Evolutionary conservation across 2,888 invertebrate genomes (phyloP), one percentile per base, ranked within the genome.

Genomic region (Hirtodrosophila histrioides): DNA sequence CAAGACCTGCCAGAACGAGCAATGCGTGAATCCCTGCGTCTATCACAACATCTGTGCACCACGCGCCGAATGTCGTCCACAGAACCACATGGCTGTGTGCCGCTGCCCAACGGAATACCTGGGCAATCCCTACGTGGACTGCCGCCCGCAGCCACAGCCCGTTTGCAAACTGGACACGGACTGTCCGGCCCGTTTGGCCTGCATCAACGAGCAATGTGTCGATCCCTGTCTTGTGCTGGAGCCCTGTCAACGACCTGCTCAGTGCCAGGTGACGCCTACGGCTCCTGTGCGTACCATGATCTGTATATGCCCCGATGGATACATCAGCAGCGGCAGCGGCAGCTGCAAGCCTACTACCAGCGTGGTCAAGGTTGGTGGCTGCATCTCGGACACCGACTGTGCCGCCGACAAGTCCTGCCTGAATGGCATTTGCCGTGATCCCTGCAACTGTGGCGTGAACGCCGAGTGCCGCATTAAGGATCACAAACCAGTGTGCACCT

Each of bases 281-380:
- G 91, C 95, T 27, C 97, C 97, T 0, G 95, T 97, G 5, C 94
- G 97, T 69, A 97, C 97, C 0, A 96, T 97, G 96, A 94, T 97
- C 36, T 98, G 97, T 89, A 94, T 96, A 3, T 98, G 98, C 85
- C 96, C 97, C 27, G 95, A 96, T 50, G 97, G 97, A 12, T 97
- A 96, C 84, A 94, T 97, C 3, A 96, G 96, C 91, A 95, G 95
- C 73, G 97, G 97, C 56, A 95, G 94, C 75, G 96, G 96, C 48
- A 94, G 95, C 39, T 97, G 97, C 88, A 94, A 95, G 64, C 94
- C 96, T 2, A 94, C 94, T n/a, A 93, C 94, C 39, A 93, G 95
- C 1, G 91, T 95, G 5, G 89, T 92, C 7, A 93, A 93, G 48
- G 93, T 94, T 3, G 94, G 94, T 48, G 94, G 94, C 51, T 97